phyloP scores from a whole-genome alignment of 2,113 vertebrate species.

The Shinisaurus crocodilurus region DNA sequence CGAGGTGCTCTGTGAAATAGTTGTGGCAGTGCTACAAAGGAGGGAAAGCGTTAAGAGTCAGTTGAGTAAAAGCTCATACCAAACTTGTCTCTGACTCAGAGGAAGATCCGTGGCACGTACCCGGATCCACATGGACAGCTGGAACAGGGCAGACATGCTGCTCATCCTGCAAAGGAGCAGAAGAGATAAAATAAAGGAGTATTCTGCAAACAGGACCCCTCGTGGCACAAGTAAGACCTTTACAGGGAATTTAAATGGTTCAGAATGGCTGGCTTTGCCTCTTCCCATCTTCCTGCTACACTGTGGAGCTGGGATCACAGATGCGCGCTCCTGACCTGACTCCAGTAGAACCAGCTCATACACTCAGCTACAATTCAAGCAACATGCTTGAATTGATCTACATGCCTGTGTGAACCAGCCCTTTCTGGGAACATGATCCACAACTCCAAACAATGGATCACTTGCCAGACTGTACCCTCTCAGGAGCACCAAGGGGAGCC shows the following conservation, averaged over 20 bases:
- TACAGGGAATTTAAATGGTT: background rate
- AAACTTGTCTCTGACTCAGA: accelerated
- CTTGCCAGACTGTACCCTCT: background rate
- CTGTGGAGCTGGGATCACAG: background rate
- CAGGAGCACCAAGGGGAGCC: background rate
- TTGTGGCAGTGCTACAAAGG: conserved; percentile 88
- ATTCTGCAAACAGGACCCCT: background rate
- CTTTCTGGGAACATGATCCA: background rate
- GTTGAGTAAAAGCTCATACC: no score
- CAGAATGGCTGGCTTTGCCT: background rate
- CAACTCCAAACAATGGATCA: no score
- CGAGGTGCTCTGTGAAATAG: conserved; percentile 91
- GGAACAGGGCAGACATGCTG: conserved; percentile 93
- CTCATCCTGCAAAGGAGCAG: conserved; percentile 89
- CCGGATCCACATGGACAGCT: conserved; percentile 95
- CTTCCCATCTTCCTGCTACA: background rate
- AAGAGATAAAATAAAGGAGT: background rate
- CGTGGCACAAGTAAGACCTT: background rate
- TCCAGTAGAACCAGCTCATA: background rate
- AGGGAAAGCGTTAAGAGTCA: conserved; percentile 1
- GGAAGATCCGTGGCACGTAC: conserved; percentile 72
- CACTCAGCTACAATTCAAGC: background rate
- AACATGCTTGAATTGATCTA: background rate
- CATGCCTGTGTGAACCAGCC: background rate
- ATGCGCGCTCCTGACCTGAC: background rate